Conservation (phyloP, 2,797 vertebrate species). For the Cyclura pinguis region DNA sequence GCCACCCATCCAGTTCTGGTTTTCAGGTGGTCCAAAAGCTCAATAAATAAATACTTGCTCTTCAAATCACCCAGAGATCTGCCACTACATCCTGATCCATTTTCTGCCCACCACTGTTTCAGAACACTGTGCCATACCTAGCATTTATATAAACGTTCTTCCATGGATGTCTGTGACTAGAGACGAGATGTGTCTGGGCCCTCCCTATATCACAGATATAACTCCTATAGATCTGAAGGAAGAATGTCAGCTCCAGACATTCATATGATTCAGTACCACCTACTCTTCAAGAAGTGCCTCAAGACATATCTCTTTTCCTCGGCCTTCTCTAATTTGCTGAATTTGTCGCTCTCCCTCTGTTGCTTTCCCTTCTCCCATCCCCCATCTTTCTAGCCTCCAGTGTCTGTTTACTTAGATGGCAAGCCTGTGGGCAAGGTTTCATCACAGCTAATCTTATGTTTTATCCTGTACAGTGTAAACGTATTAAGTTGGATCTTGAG, state of each 20-base stretch:
- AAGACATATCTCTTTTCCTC: slow-evolving; percentile 1
- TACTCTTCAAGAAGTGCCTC: slow-evolving; percentile 26
- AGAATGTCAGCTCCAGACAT: slow-evolving; percentile 1
- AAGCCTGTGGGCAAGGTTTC: slow-evolving; percentile 9
- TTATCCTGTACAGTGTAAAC: background rate
- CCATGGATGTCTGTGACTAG: background rate
- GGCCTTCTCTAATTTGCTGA: background rate
- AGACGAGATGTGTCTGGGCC: background rate
- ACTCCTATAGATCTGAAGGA: background rate
- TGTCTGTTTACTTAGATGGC: slow-evolving; percentile 21
- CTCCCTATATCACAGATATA: background rate
- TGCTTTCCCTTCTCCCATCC: background rate
- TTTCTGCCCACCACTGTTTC: background rate
- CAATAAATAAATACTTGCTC: background rate
- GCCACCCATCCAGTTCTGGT: background rate
- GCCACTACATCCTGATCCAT: background rate
- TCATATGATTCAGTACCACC: slow-evolving; percentile 26
- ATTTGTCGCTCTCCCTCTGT: background rate
- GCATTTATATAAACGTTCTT: background rate
- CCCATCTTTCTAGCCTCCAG: background rate
- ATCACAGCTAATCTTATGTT: background rate
- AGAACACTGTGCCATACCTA: background rate
- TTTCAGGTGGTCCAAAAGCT: background rate
- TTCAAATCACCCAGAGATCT: background rate
- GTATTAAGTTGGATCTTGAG: background rate